Evolutionary conservation across 2,113 vertebrate genomes (phyloP), one percentile per base, ranked within the genome.

Genomic region (Lutjanus erythropterus): DNA sequence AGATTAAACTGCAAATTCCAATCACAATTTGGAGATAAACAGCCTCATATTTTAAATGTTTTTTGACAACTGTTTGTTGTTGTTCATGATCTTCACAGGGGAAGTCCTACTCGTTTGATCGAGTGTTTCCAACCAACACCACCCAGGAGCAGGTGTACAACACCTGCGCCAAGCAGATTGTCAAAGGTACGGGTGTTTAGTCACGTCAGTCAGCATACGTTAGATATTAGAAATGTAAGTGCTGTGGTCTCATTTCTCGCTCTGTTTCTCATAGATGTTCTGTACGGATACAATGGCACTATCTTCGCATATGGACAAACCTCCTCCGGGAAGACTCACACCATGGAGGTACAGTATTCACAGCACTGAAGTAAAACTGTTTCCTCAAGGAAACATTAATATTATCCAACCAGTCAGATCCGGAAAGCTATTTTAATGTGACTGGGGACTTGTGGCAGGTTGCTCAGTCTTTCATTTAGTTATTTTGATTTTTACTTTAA

Each of bases 81-180:
- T 52, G 1, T 73, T 78, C 2, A 0, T 74, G 59, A 5, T 72
- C 14, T 72, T 60, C 12, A 53, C 91, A 99, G 97, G 97, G 97
- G 31, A 97, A 94, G 71, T 94, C 97, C 1, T 99, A 95, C 21
- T 94, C 71, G 2, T 98, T 98, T 58, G 97, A 98, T 66, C 95
- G 95, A 0, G 97, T 98, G 49, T 98, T 98, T 83, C 97, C 97
- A 14, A 97, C 96, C 84, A 98, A 99, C 94, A 98, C 97, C 61
- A 98, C 97, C 62, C 97, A 99, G 92, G 97, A 99, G 88, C 97
- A 99, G 83, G 97, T 99, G 35, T 99, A 99, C 92, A 97, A 98
- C 78, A 96, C 97, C 15, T 97, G 96, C 19, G 97, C 97, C 91
- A 98, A 97, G 95, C 97, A 98, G 93, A 98, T 98, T 33, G 97